Evolutionary conservation across 2,888 invertebrate species (phyloP).

Genomic region (Patella pellucida): DNA sequence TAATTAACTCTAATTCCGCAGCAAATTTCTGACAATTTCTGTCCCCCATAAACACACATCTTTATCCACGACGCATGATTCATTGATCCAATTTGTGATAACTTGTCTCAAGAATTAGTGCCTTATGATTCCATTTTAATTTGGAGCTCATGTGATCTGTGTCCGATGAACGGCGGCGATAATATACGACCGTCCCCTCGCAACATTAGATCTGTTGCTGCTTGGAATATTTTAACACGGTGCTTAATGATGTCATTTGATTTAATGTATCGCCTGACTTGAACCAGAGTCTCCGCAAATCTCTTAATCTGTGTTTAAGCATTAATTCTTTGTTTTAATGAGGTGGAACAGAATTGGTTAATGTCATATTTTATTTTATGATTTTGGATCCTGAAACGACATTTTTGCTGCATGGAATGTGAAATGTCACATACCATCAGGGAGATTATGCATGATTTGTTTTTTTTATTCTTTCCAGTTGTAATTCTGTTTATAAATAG

Average conservation of each 20-base stretch:
- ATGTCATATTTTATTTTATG: no score
- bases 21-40: constrained; percentile 2
- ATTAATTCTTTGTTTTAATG: no score
- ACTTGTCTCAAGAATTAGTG: not conserved
- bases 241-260: no score
- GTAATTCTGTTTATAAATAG: not conserved
- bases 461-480: not conserved
- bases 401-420: no score
- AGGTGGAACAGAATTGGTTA: no score
- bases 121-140: not conserved
- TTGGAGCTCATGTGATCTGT: not conserved
- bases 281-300: no score
- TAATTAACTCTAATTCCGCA: not conserved
- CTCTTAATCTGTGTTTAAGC: no score
- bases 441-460: no score
- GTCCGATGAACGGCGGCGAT: not conserved
- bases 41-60: constrained; percentile 2
- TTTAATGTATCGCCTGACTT: no score
- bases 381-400: no score
- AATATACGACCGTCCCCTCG: not conserved
- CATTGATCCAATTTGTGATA: not conserved
- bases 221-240: not conserved
- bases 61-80: not conserved
- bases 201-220: not conserved
- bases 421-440: no score